A percentile compares a stretch with the other conserved stretches of the same genome.
Conservation (phyloP, 2,888 invertebrate genomes). For the Drosophila limbata region DNA sequence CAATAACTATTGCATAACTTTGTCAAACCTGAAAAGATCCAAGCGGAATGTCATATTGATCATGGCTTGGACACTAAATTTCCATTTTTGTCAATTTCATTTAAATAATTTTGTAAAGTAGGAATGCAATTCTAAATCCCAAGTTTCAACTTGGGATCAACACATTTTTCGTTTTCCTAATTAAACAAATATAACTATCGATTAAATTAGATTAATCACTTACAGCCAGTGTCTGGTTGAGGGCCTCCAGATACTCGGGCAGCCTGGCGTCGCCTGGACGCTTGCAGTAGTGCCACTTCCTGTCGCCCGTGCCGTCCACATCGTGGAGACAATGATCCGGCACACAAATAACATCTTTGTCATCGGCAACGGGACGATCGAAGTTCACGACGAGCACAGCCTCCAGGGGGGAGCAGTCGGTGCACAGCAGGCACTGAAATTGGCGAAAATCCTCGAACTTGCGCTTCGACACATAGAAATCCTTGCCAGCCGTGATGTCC, state of each 20-base stretch:
- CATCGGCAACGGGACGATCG: constrained; percentile 49
- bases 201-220: background rate
- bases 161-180: too few species aligned
- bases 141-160: too few species aligned
- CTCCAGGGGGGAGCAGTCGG: constrained; percentile 80
- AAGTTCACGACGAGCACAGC: constrained; percentile 82
- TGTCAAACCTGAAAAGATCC: too few species aligned
- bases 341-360: constrained; percentile 52
- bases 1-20: too few species aligned
- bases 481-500: constrained; percentile 86
- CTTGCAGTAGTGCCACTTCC: constrained; percentile 78
- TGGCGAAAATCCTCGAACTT: constrained; percentile 75
- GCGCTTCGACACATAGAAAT: constrained; percentile 79
- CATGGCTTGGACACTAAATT: too few species aligned
- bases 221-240: constrained; percentile 68
- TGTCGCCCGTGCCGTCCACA: constrained; percentile 35
- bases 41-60: too few species aligned
- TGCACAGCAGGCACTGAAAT: constrained; percentile 70
- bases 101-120: too few species aligned
- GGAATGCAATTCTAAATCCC: too few species aligned
- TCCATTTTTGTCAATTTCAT: too few species aligned
- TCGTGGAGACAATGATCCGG: constrained; percentile 45
- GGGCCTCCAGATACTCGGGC: constrained; percentile 63
- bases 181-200: too few species aligned
- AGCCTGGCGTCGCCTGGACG: constrained; percentile 72